These are phyloP conservation scores for Drosophila kepulauana DNA, from an alignment of 1,140 invertebrate genomes.

Conservation along the genomic window DNA sequence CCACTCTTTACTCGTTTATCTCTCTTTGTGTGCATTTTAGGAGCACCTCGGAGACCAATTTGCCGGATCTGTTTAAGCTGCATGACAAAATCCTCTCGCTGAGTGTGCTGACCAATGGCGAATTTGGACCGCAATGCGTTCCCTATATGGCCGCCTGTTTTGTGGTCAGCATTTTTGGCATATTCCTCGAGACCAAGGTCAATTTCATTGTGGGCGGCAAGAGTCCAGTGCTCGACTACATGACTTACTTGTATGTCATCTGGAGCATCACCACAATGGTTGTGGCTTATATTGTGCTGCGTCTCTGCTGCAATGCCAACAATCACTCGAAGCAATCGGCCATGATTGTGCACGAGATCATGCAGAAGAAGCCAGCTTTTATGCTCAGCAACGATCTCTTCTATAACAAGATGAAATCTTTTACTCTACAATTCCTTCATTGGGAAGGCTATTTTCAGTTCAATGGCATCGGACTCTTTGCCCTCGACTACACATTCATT, in stretches of 20 bases:
- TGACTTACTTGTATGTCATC: slow-evolving; percentile 73
- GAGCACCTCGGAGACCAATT: slow-evolving; percentile 69
- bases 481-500: slow-evolving; percentile 83
- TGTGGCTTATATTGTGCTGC: slow-evolving; percentile 79
- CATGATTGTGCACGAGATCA: slow-evolving; percentile 84
- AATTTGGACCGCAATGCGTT: slow-evolving; percentile 80
- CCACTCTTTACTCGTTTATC: not conserved
- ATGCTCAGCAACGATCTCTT: slow-evolving; percentile 83
- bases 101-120: slow-evolving; percentile 76
- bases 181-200: slow-evolving; percentile 83
- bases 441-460: slow-evolving; percentile 84
- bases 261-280: slow-evolving; percentile 80
- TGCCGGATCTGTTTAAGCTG: slow-evolving; percentile 77
- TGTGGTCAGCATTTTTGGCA: slow-evolving; percentile 79
- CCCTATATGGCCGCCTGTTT: slow-evolving; percentile 83
- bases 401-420: slow-evolving; percentile 85
- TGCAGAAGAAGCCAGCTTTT: slow-evolving; percentile 84
- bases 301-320: slow-evolving; percentile 79
- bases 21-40: slow-evolving; percentile 34
- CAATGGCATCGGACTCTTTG: slow-evolving; percentile 81
- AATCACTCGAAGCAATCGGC: slow-evolving; percentile 82
- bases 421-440: slow-evolving; percentile 82
- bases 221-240: slow-evolving; percentile 66
- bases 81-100: slow-evolving; percentile 79
- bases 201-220: slow-evolving; percentile 77